Conservation (phyloP, 92 coral and sea anemone species). For the Bergia sp. region DNA sequence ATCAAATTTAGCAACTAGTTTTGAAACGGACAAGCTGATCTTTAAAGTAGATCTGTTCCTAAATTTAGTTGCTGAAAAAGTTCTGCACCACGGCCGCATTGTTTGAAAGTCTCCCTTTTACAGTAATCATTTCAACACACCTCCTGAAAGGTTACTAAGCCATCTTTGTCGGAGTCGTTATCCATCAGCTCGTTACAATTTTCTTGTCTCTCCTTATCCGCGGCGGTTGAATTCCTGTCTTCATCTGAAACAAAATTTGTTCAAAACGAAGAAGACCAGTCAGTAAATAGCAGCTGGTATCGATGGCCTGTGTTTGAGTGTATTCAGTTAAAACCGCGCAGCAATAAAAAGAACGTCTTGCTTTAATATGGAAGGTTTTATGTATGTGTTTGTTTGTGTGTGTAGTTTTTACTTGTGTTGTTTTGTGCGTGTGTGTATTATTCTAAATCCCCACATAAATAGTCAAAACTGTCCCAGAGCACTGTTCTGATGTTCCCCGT, state of each 20-base stretch:
- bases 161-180: not conserved
- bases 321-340: not conserved
- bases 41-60: not conserved
- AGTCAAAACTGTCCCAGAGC: too few species aligned
- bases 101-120: not conserved
- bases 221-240: not conserved
- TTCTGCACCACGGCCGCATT: not conserved
- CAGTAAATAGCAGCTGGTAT: not conserved
- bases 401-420: too few species aligned
- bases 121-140: not conserved
- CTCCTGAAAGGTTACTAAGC: not conserved
- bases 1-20: too few species aligned
- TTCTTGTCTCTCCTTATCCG: not conserved
- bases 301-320: not conserved
- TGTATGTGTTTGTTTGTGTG: too few species aligned
- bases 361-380: too few species aligned
- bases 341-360: not conserved
- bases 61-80: not conserved
- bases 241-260: not conserved
- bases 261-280: too few species aligned
- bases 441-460: too few species aligned
- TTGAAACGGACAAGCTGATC: too few species aligned
- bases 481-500: too few species aligned
- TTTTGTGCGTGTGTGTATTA: too few species aligned
- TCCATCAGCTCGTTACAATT: conserved; percentile 1